Evolutionary conservation across 2,797 vertebrate genomes (phyloP).

Genomic region (Dermochelys coriacea): DNA sequence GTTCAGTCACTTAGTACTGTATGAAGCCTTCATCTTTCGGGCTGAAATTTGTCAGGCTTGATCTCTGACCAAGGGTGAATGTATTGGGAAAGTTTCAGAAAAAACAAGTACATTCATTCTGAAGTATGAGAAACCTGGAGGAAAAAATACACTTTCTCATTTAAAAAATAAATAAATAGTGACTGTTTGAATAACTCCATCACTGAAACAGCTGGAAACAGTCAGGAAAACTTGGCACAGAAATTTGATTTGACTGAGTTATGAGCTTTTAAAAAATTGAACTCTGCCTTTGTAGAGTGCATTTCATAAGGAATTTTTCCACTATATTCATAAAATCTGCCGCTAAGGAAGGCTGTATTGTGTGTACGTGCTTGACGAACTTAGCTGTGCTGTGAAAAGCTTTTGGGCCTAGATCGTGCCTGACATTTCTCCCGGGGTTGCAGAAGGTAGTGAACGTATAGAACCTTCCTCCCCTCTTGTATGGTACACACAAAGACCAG

Average conservation of each 20-base stretch:
- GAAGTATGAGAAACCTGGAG: not conserved
- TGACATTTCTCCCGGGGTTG: not conserved
- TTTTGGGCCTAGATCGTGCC: accelerated
- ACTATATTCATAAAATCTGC: accelerated
- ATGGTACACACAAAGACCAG: not conserved
- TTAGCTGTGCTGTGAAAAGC: not conserved
- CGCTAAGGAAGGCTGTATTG: accelerated
- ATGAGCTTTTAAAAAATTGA: not conserved
- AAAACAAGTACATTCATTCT: not conserved
- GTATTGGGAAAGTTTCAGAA: not conserved
- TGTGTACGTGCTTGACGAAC: not conserved
- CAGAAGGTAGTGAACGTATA: not conserved
- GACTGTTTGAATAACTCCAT: not conserved
- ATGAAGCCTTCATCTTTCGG: not conserved
- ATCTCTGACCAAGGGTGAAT: not conserved
- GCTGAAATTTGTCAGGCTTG: not conserved
- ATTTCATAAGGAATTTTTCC: accelerated
- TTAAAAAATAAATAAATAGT: not conserved
- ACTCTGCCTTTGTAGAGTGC: not conserved
- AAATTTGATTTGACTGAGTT: not conserved
- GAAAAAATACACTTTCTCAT: not conserved
- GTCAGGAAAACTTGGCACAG: not conserved
- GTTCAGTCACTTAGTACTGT: not conserved
- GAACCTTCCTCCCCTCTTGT: accelerated
- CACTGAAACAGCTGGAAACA: not conserved